Base-by-base conservation (phyloP, 2,888 invertebrate genomes). In the Eupithecia inturbata region DNA sequence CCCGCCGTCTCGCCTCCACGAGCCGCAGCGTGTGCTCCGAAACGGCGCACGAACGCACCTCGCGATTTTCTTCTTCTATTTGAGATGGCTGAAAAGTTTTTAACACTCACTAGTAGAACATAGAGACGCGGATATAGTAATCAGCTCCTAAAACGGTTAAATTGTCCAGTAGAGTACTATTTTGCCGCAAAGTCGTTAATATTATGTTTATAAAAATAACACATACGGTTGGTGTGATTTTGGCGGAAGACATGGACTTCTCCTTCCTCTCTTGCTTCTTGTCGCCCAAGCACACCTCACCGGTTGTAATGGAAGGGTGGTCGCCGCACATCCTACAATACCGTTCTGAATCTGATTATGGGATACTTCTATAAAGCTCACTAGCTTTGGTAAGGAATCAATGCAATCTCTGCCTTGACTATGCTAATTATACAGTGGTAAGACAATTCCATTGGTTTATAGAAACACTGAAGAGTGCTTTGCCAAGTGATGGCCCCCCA, bases 321-420 rank as follows among this genome's bases (percentile, higher is more conserved):
- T 94, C 94, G 12, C 94, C 94, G 84, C 93, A 93, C 94, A 93
- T 93, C 67, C 93, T 94, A 81, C 19, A 72, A 75, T 14, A 33
- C 49, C 16, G 7, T 19, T 9, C 31, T 31, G 2, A 62, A 62
- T 62, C 31, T 31, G 19, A 19, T 39, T 14, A 31, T 16, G 3
- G 28, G 31, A 31, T 62, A 31, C 62, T 19, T 31, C 4, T 31
- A 16, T n/a, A 6, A 62, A 57, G n/a, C 22, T 53, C 12, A 53
- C 22, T 7, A 53, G n/a, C 14, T 53, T 26, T 57, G 57, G 12
- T 26, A 57, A 14, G 12, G 57, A 57, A 22, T 26, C 26, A 14
- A 57, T 57, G 1, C 26, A 26, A 57, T 26, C 5, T 53, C 53
- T 22, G 22, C 22, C 22, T 22, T 22, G 22, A 22, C 22, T 19